These are phyloP conservation scores for Euura lappo DNA, from an alignment of 1,140 invertebrate genomes.

Conservation along the genomic window DNA sequence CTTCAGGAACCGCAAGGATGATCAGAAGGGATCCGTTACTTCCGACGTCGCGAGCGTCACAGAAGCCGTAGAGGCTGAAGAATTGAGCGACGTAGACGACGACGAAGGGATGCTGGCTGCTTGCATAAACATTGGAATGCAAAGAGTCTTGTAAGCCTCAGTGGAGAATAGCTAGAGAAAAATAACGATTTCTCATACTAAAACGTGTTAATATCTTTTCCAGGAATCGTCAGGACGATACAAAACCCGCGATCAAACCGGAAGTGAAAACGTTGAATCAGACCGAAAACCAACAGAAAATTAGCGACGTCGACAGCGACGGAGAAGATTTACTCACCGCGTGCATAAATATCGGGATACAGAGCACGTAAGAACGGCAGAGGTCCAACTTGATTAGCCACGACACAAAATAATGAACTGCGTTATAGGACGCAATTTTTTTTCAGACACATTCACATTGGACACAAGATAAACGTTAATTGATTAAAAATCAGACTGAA, in stretches of 20 bases:
- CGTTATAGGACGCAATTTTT: no score
- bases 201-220: not conserved
- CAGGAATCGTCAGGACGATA: not conserved
- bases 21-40: not conserved
- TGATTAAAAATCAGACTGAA: not conserved
- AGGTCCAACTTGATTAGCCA: no score
- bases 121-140: constrained; percentile 52
- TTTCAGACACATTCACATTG: no score
- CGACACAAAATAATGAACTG: no score
- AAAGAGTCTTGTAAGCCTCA: not conserved
- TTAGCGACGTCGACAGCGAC: constrained; percentile 46
- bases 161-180: not conserved
- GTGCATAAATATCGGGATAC: constrained; percentile 52
- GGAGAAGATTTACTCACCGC: constrained; percentile 55
- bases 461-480: no score
- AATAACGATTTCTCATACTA: constrained; percentile 37
- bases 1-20: not conserved
- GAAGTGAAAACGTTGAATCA: not conserved
- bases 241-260: not conserved
- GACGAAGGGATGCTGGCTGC: constrained; percentile 54
- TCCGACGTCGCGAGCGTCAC: not conserved
- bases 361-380: not conserved
- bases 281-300: not conserved
- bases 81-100: constrained; percentile 47
- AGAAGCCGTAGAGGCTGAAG: not conserved